Conservation (phyloP, 2,888 invertebrate species). For the Capitulum mitella region DNA sequence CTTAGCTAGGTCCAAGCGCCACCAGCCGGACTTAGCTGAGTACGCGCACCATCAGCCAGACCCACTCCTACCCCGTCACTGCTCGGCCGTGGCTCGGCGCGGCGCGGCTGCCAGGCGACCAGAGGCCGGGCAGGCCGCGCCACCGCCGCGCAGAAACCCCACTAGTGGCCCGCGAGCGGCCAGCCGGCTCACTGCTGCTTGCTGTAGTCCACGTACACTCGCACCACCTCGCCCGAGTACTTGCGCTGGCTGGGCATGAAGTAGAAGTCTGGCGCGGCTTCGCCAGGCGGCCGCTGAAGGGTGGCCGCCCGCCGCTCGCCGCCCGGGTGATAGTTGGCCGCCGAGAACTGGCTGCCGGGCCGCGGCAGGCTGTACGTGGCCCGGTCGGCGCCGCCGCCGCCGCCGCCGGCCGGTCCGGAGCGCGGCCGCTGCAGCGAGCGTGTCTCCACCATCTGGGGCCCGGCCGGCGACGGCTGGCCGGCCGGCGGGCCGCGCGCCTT, state of each 20-base stretch:
- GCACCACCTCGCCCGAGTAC: slow-evolving; percentile 81
- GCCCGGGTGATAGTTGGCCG: slow-evolving; percentile 49
- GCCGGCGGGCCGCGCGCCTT: slow-evolving; percentile 21
- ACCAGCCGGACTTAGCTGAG: too few species aligned
- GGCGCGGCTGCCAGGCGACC: too few species aligned
- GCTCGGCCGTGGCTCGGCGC: too few species aligned
- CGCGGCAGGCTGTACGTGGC: slow-evolving; percentile 70
- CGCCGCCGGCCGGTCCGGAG: slow-evolving; percentile 39
- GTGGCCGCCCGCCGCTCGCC: slow-evolving; percentile 45
- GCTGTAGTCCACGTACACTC: slow-evolving; percentile 74
- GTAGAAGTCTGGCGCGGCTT: slow-evolving; percentile 76
- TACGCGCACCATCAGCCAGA: too few species aligned
- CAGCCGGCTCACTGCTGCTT: slow-evolving; percentile 44
- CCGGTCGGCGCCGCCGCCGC: too few species aligned
- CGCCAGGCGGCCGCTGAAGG: slow-evolving; percentile 34
- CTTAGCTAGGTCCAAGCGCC: too few species aligned
- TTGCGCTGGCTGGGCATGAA: slow-evolving; percentile 92
- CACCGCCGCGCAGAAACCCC: too few species aligned
- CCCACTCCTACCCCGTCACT: too few species aligned
- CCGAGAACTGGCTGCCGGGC: slow-evolving; percentile 13
- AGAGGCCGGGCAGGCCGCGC: too few species aligned
- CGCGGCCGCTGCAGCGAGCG: slow-evolving; percentile 54
- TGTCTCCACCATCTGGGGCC: slow-evolving; percentile 30
- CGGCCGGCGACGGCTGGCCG: slow-evolving; percentile 28
- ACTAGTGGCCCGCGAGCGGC: too few species aligned